Base-by-base conservation (phyloP, 2,797 vertebrate species). In the Dendrocincla fuliginosa region DNA sequence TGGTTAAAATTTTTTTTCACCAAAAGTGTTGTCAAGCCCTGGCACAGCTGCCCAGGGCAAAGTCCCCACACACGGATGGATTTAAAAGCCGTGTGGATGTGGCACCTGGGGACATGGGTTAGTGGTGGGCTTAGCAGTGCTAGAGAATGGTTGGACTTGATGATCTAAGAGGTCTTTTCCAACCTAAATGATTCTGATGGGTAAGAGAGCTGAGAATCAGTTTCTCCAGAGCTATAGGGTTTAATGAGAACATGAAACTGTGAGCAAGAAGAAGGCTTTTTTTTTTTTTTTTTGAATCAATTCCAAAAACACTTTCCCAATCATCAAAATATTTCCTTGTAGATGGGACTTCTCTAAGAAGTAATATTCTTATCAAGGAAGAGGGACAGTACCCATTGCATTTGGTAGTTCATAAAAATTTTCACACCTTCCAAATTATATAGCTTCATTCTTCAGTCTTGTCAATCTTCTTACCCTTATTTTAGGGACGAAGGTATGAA, bases 131-230 rank as follows among this genome's bases (percentile, higher is more conserved):
- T 33, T 56, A 28, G 27, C 32, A 63, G 13, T 18, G 18, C 3
- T 30, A 8, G 9, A 28, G 55, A 42, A 11, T 37, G 19, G 41
- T 44, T 50, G 16, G 23, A 17, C 9, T 37, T 39, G 28, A 30
- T 44, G n/a, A 9, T 33, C 11, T 16, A 14, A 17, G 32, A 50
- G 8, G 8, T 33, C 13, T 63, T 11, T 39, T 64, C 24, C 28
- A n/a, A 35, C 27, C 18, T n/a, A 39, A 57, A 6, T 18, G 4
- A 52, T 39, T 33, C 11, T 19, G 32, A 17, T 1, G 28, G 1
- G 28, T 30, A 56, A 7, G 0, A 39, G 22, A 47, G 2, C 13
- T 80, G 22, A 79, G 16, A 14, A 77, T 3, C 1, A 55, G 5
- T 16, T 53, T 57, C 37, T 75, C 22, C 12, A 41, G 32, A 47